phyloP scores from a whole-genome alignment of 2,797 vertebrate genomes.

The Alectoris magna region DNA sequence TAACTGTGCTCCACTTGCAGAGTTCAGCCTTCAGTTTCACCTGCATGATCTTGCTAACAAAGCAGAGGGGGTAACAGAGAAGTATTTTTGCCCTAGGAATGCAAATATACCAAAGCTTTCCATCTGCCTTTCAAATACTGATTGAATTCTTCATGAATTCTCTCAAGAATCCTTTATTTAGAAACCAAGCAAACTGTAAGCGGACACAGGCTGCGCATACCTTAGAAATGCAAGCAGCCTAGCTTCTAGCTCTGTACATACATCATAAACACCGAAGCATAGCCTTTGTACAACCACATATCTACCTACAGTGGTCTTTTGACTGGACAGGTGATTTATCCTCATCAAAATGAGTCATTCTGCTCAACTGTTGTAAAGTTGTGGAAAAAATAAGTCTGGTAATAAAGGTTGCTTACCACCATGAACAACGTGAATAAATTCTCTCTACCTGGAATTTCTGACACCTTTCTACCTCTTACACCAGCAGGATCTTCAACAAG shows the following conservation, averaged over 20 bases:
- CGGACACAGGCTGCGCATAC: background rate
- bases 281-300: background rate
- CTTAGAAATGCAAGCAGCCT: background rate
- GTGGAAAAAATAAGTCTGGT: background rate
- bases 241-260: background rate
- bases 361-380: background rate
- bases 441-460: background rate
- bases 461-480: background rate
- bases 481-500: background rate
- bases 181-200: background rate
- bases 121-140: conserved; percentile 22
- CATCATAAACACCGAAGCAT: background rate
- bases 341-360: background rate
- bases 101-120: background rate
- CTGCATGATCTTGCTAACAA: conserved; percentile 15
- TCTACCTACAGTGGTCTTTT: background rate
- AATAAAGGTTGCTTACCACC: background rate
- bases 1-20: background rate
- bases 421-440: background rate
- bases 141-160: background rate
- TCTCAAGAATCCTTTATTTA: conserved; percentile 18
- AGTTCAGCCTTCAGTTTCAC: conserved; percentile 48
- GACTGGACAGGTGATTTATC: background rate
- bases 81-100: background rate
- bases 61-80: background rate